These are phyloP conservation scores for Trichosurus vulpecula DNA, from an alignment of 2,797 vertebrate genomes.

Conservation along the genomic window DNA sequence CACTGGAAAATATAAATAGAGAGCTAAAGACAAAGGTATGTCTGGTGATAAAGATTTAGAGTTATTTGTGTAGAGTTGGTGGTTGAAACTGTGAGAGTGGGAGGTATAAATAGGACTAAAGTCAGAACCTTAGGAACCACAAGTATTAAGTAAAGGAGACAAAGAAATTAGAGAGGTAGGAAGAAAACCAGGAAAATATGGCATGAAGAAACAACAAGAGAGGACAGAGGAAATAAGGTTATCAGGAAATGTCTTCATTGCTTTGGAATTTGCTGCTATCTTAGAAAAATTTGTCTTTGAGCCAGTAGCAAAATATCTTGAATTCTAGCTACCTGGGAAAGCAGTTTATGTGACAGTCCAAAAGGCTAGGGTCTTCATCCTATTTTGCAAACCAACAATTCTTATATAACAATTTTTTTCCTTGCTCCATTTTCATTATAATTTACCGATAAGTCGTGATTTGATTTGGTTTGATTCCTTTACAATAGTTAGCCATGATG, in stretches of 20 bases:
- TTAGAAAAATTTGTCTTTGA: not conserved
- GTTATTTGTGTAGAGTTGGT: not conserved
- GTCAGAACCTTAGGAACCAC: not conserved
- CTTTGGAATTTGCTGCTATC: not conserved
- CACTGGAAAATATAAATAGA: not conserved
- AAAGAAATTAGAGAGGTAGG: not conserved
- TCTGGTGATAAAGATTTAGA: slow-evolving; percentile 30
- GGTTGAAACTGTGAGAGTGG: slow-evolving; percentile 7
- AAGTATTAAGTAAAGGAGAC: not conserved
- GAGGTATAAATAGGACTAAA: not conserved
- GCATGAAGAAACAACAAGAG: not conserved
- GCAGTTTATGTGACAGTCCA: not conserved
- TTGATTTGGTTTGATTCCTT: slow-evolving; percentile 18
- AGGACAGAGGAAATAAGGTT: not conserved
- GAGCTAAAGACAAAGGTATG: not conserved
- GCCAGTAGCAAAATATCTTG: not conserved
- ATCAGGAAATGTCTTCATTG: not conserved
- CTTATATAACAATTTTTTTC: not conserved
- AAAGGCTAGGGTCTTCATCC: not conserved
- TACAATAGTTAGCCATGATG: not conserved
- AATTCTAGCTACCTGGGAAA: not conserved
- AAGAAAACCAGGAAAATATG: not conserved
- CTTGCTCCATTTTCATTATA: not conserved
- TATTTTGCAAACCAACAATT: not conserved
- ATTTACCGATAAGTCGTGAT: not conserved